phyloP scores from a whole-genome alignment of 2,888 invertebrate species.

The Spodoptera picta region DNA sequence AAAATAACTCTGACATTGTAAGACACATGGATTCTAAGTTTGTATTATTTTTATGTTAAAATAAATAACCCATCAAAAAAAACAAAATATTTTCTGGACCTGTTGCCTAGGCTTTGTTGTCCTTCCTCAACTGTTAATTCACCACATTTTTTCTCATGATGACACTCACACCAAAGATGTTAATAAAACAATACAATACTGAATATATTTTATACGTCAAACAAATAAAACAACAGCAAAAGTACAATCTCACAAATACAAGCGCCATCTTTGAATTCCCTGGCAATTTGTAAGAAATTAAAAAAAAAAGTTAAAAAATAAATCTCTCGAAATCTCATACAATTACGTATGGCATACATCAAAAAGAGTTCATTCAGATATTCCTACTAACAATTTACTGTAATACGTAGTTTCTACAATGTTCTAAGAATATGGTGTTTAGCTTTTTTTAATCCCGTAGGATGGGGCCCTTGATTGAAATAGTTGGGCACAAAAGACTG shows the following conservation, averaged over 20 bases:
- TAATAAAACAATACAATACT: too few species aligned
- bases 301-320: slow-evolving; percentile 13
- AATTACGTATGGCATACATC: slow-evolving; percentile 13
- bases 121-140: too few species aligned
- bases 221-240: background rate
- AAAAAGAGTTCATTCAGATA: slow-evolving; percentile 34
- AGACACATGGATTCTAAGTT: too few species aligned
- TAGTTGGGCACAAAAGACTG: slow-evolving; percentile 75
- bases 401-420: slow-evolving; percentile 27
- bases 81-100: too few species aligned
- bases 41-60: too few species aligned
- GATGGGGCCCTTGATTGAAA: slow-evolving; percentile 69
- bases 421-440: slow-evolving; percentile 37
- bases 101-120: too few species aligned
- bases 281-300: slow-evolving; percentile 2
- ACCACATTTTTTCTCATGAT: too few species aligned
- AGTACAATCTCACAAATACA: background rate
- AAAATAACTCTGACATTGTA: too few species aligned
- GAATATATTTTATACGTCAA: background rate
- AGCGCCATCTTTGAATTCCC: slow-evolving; percentile 19
- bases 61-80: too few species aligned
- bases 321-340: slow-evolving; percentile 12
- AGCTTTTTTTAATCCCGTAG: slow-evolving; percentile 65
- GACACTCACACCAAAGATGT: too few species aligned
- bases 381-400: slow-evolving; percentile 43